Conservation (phyloP, 2,888 invertebrate genomes). For the Eupsilia transversa region DNA sequence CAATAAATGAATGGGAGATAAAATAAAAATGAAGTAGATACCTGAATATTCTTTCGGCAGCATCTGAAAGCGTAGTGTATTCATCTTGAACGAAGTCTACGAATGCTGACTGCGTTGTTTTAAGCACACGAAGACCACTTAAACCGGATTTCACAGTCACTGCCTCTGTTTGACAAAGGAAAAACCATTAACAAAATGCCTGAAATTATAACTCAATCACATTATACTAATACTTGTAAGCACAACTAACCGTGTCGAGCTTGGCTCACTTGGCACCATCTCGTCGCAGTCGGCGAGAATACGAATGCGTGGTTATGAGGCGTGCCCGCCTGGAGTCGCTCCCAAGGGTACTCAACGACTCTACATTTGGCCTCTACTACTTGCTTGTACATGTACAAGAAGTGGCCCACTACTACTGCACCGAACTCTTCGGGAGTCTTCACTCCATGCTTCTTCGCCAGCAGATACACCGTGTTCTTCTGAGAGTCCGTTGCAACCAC, state of each 20-base stretch:
- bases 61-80: conserved; percentile 94
- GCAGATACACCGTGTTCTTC: conserved; percentile 95
- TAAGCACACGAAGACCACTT: conserved; percentile 93
- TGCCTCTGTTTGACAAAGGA: conserved; percentile 79
- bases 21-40: conserved; percentile 40
- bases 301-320: conserved; percentile 95
- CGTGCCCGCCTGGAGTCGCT: conserved; percentile 90
- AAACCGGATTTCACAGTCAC: conserved; percentile 93
- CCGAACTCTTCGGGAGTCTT: conserved; percentile 95
- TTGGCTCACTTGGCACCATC: conserved; percentile 93
- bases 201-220: conserved; percentile 24
- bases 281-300: conserved; percentile 92
- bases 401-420: conserved; percentile 93
- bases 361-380: conserved; percentile 93
- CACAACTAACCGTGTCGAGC: conserved; percentile 91
- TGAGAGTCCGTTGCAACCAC: conserved; percentile 96
- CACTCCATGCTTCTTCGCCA: conserved; percentile 95
- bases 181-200: conserved; percentile 20
- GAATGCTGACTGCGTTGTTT: conserved; percentile 95
- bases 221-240: neutral
- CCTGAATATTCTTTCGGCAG: conserved; percentile 93
- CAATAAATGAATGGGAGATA: neutral
- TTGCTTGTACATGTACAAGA: conserved; percentile 94
- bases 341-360: conserved; percentile 95
- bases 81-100: conserved; percentile 95